Evolutionary conservation across 2,888 invertebrate genomes (phyloP), one percentile per base, ranked within the genome.

Genomic region (Cheilosia soror): DNA sequence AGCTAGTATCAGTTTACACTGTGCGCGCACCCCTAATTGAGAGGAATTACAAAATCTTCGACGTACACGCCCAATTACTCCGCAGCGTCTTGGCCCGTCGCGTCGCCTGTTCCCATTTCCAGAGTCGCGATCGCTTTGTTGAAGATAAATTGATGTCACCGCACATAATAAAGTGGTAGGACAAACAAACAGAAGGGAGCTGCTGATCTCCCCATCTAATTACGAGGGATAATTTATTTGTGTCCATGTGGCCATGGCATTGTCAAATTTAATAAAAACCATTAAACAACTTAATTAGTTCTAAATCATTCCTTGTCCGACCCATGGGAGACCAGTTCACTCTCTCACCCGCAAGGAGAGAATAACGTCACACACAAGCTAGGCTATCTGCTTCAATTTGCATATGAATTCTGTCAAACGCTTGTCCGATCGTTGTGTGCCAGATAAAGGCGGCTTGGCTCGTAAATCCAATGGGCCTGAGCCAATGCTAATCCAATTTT

Each of bases 221-320:
- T 85, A 85, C 84, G 84, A 42, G 60, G 65, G 40, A 75, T 85
- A 85, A 85, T 85, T 85, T 85, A 85, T 85, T 81, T 85, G 65
- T 47, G 66, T 66, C 76, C 71, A 75, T 84, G 81, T 81, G 85
- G 66, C 81, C 85, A 40, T 81, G 68, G 71, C 62, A 85, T 85
- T 85, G 81, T 85, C 85, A 81, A 85, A 85, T 85, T 81, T 76
- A 76, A 77, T 73, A 77, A 81, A 85, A 85, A 85, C 85, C 72
- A 85, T 85, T 81, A 81, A 85, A 77, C 81, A 85, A 81, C 85
- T 85, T 85, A 85, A 85, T 85, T 85, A 85, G 81, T 77, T 72
- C 72, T 85, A 81, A 85, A 85, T 85, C 85, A 81, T 85, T 81
- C 71, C 20, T 11, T 55, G 47, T 60, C 49, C n/a, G 33, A 63